phyloP scores from a whole-genome alignment of 1,140 invertebrate species.

The Phthorimaea operculella region DNA sequence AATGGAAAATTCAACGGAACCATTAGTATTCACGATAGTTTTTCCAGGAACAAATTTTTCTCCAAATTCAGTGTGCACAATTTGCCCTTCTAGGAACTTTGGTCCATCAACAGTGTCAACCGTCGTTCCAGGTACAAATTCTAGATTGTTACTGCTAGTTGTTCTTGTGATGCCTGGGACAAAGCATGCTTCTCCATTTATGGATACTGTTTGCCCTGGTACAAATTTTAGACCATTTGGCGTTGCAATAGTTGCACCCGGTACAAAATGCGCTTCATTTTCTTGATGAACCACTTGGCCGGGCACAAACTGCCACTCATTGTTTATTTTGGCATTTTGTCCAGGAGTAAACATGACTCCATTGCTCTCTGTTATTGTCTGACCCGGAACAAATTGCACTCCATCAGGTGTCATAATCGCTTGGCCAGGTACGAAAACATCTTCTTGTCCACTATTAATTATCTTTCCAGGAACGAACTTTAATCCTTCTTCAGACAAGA shows the following conservation, averaged over 20 bases:
- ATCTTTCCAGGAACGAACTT: constrained; percentile 77
- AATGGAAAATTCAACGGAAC: constrained; percentile 70
- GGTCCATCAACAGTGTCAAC: constrained; percentile 73
- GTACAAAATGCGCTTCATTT: constrained; percentile 69
- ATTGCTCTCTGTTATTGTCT: constrained; percentile 68
- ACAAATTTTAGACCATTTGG: constrained; percentile 74
- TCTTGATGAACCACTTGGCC: constrained; percentile 69
- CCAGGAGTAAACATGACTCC: constrained; percentile 74
- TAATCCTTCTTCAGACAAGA: constrained; percentile 72
- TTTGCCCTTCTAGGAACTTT: constrained; percentile 76
- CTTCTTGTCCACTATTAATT: constrained; percentile 55
- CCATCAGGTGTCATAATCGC: constrained; percentile 72
- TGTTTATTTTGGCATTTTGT: constrained; percentile 70
- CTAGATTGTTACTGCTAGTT: constrained; percentile 29
- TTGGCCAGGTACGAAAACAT: constrained; percentile 76
- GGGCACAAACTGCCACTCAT: constrained; percentile 72
- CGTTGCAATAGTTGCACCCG: constrained; percentile 74
- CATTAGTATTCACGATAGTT: constrained; percentile 57
- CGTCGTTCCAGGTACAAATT: constrained; percentile 75
- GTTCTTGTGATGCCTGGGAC: constrained; percentile 69
- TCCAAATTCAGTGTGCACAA: constrained; percentile 69
- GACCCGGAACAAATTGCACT: constrained; percentile 72
- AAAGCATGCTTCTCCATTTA: constrained; percentile 63
- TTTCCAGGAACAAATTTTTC: constrained; percentile 73
- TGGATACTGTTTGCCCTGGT: constrained; percentile 71